A percentile compares a stretch with the other conserved stretches of the same genome.
Conservation (phyloP, 2,797 vertebrate genomes). For the Zenarchopterus dispar region DNA sequence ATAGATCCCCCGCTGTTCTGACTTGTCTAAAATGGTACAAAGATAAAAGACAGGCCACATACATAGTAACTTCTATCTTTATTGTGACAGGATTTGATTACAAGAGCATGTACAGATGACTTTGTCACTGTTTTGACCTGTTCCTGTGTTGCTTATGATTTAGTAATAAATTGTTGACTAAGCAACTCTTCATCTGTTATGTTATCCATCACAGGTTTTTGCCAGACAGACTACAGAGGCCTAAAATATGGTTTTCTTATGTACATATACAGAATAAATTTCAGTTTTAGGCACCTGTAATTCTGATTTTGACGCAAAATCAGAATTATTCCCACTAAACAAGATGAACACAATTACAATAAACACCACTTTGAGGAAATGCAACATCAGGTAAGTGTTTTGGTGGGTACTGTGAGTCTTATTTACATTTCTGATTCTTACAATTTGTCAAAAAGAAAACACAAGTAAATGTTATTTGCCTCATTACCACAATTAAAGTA, state of each 20-base stretch:
- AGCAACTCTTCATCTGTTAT: neutral
- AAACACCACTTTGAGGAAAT: constrained; percentile 1
- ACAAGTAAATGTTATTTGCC: constrained; percentile 14
- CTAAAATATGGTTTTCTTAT: constrained; percentile 26
- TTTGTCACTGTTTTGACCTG: constrained; percentile 15
- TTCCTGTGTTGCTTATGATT: constrained; percentile 25
- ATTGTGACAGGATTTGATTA: constrained; percentile 43
- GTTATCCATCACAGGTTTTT: constrained; percentile 2
- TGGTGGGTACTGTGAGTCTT: neutral
- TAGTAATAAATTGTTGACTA: constrained; percentile 46
- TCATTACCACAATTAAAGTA: constrained; percentile 30
- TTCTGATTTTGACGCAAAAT: constrained; percentile 10
- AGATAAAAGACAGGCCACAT: neutral
- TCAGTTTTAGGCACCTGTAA: constrained; percentile 10
- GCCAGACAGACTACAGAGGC: constrained; percentile 8
- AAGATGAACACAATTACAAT: constrained; percentile 2
- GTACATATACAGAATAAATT: constrained; percentile 24
- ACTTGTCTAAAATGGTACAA: no score
- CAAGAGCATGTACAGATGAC: constrained; percentile 33
- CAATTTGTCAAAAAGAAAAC: constrained; percentile 9
- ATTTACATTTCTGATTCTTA: neutral
- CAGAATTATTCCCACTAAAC: constrained; percentile 16
- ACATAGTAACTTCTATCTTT: constrained; percentile 40
- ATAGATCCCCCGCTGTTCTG: no score
- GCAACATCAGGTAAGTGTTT: neutral